Conservation (phyloP, 2,888 invertebrate genomes). For the Oscheius myriophilus region DNA sequence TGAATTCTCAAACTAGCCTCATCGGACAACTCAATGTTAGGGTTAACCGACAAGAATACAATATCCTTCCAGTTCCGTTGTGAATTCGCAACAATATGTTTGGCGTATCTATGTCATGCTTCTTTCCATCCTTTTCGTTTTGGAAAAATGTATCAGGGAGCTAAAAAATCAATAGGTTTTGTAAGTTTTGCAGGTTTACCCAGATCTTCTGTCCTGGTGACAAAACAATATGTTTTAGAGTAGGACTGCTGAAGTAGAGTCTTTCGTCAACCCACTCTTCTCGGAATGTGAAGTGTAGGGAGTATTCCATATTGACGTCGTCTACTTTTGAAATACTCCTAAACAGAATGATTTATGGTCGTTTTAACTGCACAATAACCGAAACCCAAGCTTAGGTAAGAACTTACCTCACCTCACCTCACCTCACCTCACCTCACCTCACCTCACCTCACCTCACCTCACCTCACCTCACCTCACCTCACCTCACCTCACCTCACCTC, state of each 20-base stretch:
- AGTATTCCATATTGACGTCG: conserved; percentile 80
- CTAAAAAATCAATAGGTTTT: conserved; percentile 15
- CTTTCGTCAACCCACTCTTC: conserved; percentile 89
- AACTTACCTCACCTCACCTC: too few relatives aligned
- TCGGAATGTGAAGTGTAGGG: conserved; percentile 93
- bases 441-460: too few relatives aligned
- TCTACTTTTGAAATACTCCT: conserved; percentile 66
- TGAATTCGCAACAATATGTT: conserved; percentile 94
- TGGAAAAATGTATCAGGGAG: conserved; percentile 66
- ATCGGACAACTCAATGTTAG: conserved; percentile 93
- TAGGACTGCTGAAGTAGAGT: conserved; percentile 69
- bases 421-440: too few relatives aligned
- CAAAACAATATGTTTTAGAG: conserved; percentile 57
- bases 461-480: too few relatives aligned
- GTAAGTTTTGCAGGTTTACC: conserved; percentile 21
- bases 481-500: too few relatives aligned
- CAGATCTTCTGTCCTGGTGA: conserved; percentile 56
- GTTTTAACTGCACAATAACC: too few relatives aligned
- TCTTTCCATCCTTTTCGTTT: conserved; percentile 94
- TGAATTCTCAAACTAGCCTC: conserved; percentile 82
- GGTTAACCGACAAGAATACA: conserved; percentile 95
- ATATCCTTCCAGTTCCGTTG: conserved; percentile 83
- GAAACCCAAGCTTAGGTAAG: too few relatives aligned
- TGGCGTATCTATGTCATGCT: conserved; percentile 72
- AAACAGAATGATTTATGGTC: conserved; percentile 17